Percentiles rank a stretch among this genome's conserved stretches.
Evolutionary conservation across 2,797 vertebrate genomes (phyloP).

Genomic region (Cephalopachus bancanus): DNA sequence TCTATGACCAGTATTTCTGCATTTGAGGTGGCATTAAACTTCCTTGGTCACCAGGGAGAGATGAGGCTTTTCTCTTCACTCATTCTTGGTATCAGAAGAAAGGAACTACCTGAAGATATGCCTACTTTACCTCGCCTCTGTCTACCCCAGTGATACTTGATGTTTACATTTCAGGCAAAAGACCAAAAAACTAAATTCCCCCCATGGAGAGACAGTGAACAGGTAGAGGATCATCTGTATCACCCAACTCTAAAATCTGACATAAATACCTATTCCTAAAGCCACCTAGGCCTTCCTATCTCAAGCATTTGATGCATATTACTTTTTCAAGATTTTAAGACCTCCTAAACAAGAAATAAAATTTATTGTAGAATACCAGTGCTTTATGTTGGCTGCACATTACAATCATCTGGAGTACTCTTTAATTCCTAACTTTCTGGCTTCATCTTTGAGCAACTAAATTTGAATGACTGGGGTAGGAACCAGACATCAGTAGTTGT

Average conservation of each 20-base stretch:
- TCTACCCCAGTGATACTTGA: not conserved
- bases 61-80: slow-evolving; percentile 47
- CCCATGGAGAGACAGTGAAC: not conserved
- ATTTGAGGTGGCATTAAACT: slow-evolving; percentile 58
- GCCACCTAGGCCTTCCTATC: not conserved
- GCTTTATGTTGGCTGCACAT: not conserved
- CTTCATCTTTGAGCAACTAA: not conserved
- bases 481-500: not conserved
- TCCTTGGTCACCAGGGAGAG: slow-evolving; percentile 52
- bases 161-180: slow-evolving; percentile 55
- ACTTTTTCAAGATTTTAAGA: not conserved
- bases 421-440: not conserved
- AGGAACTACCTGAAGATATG: not conserved
- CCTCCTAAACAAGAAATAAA: not conserved
- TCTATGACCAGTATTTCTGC: slow-evolving; percentile 41
- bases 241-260: not conserved
- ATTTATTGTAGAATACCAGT: not conserved
- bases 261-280: not conserved
- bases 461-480: not conserved
- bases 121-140: not conserved
- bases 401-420: not conserved
- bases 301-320: not conserved
- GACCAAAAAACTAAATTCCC: not conserved
- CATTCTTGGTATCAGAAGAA: slow-evolving; percentile 29
- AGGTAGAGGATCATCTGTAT: not conserved